Percentiles rank a stretch among this genome's conserved stretches.
Conservation (phyloP, 2,797 vertebrate genomes). For the Brachymystax lenok region DNA sequence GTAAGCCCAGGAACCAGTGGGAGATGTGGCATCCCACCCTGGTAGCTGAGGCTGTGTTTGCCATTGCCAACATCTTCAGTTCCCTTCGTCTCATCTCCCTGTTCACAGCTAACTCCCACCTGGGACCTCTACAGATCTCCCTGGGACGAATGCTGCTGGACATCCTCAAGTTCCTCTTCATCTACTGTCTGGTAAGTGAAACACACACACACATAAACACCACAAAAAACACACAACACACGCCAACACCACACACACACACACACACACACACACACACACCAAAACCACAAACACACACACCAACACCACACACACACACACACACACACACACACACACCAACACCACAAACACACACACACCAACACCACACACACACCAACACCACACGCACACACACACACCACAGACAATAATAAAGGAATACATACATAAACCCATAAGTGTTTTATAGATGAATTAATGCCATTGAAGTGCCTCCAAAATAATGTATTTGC, state of each 20-base stretch:
- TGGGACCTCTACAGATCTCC: constrained; percentile 97
- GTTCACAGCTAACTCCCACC: constrained; percentile 97
- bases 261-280: not conserved
- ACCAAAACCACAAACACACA: constrained; percentile 1
- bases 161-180: constrained; percentile 98
- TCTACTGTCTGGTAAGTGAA: constrained; percentile 88
- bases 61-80: constrained; percentile 98
- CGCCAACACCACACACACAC: not conserved
- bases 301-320: not conserved
- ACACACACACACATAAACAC: not conserved
- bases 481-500: too few species aligned
- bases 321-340: not conserved
- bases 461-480: too few species aligned
- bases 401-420: too few species aligned
- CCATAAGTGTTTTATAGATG: too few species aligned
- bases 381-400: too few species aligned
- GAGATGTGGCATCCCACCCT: constrained; percentile 97
- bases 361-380: too few species aligned
- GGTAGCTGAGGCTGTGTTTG: constrained; percentile 95
- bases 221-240: too few species aligned
- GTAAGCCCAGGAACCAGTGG: constrained; percentile 84
- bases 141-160: constrained; percentile 96
- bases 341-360: too few species aligned
- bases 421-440: not conserved
- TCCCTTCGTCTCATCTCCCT: constrained; percentile 96